Conservation (phyloP, 2,797 vertebrate genomes). For the Yasuhikotakia modesta region DNA sequence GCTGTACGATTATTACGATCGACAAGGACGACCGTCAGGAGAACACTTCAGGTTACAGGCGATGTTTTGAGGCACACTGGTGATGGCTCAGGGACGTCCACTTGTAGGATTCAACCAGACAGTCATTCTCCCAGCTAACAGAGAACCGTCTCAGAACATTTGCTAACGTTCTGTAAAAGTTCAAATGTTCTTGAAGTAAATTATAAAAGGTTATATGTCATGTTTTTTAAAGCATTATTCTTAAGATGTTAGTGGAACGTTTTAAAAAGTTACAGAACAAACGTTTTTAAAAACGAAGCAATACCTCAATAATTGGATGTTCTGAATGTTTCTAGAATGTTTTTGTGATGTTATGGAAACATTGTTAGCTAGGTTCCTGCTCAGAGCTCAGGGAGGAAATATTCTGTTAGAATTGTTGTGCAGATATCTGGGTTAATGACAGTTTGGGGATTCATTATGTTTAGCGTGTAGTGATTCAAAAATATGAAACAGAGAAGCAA, state of each 20-base stretch:
- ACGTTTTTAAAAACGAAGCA: too few species aligned
- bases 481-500: too few species aligned
- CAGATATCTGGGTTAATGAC: neutral
- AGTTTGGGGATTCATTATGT: neutral
- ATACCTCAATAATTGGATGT: too few species aligned
- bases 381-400: neutral
- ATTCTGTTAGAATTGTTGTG: neutral
- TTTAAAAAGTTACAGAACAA: too few species aligned
- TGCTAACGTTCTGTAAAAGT: too few species aligned
- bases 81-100: neutral
- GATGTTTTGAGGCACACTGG: neutral
- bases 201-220: too few species aligned
- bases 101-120: slow-evolving; percentile 1
- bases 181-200: too few species aligned
- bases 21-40: neutral
- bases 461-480: neutral
- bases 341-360: too few species aligned
- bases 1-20: neutral
- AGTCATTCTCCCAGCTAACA: neutral
- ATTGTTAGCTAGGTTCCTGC: neutral
- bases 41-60: neutral
- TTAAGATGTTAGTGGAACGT: too few species aligned
- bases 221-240: too few species aligned
- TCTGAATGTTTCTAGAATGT: too few species aligned
- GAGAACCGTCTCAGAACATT: too few species aligned